These are phyloP conservation scores for Protobothrops mucrosquamatus DNA, from an alignment of 2,113 vertebrate species.

Conservation along the genomic window DNA sequence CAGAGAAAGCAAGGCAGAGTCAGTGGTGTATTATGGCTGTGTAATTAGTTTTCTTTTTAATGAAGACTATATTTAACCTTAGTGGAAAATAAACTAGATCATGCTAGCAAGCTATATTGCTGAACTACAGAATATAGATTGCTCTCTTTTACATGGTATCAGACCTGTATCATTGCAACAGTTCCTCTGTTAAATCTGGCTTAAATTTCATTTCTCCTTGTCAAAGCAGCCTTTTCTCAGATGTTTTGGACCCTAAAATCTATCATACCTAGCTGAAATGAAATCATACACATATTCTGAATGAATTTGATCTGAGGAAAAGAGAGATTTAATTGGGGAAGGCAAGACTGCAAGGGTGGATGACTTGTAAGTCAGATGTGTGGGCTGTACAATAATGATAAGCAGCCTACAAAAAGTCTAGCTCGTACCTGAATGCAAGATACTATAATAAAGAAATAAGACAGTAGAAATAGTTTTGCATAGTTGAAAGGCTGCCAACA, in stretches of 20 bases:
- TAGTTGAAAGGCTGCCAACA: not conserved
- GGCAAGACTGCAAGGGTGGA: not conserved
- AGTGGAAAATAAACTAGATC: slow-evolving; percentile 26
- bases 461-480: not conserved
- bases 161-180: not conserved
- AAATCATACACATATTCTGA: not conserved
- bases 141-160: slow-evolving; percentile 1
- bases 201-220: not conserved
- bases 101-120: slow-evolving; percentile 22
- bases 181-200: not conserved
- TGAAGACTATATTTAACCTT: slow-evolving; percentile 51
- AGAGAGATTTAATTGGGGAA: not conserved
- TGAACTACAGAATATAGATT: slow-evolving; percentile 3
- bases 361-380: not conserved
- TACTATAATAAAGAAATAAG: not conserved
- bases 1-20: not conserved
- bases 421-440: not conserved
- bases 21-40: not conserved
- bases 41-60: slow-evolving; percentile 33
- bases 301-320: not conserved
- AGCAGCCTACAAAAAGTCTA: not conserved
- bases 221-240: not conserved
- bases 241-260: not conserved
- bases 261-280: not conserved
- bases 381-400: not conserved